Base-by-base conservation (phyloP, 2,797 vertebrate genomes). In the Tachyglossus aculeatus region DNA sequence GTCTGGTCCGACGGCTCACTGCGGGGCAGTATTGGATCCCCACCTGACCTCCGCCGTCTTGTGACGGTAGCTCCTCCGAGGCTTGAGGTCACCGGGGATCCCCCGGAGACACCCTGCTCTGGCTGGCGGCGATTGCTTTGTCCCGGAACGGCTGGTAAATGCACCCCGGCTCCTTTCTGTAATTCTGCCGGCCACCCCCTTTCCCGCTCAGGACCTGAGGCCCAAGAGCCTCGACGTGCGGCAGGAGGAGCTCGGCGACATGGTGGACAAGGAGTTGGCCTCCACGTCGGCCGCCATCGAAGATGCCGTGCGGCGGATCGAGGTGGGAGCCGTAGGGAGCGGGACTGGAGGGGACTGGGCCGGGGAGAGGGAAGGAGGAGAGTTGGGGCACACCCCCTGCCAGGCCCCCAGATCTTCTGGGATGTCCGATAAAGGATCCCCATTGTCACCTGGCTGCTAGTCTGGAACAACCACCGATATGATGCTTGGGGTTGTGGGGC, bases 231-330 rank as follows among this genome's bases (percentile, higher is more conserved):
- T 95, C 65, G 98, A 99, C 13, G 87, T 99, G 33, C 94, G 90
- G 65, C 96, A 97, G 83, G 96, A 98, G 9, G 98, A 99, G 84
- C 88, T 99, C 2, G 98, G 98, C 3, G 96, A 99, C 82, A 70
- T 99, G 93, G 98, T 99, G 5, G 98, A 99, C 75, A 99, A 98
- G 84, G 98, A 99, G 92, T 98, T 99, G 98, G 94, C 96, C 1
- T 91, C 96, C 40, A 99, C 98, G 0, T 96, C 96, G 0, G 93
- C 94, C 0, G 97, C 98, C 2, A 97, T 99, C 0, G 98, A 99
- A 77, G 96, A 96, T 7, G 98, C 98, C 0, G 98, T 99, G 31
- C 94, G 93, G 72, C 93, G 96, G 81, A 99, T 99, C 25, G 95
- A 99, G 90, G 98, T 98, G 81, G 93, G 93, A 3, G 1, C 8